phyloP scores from a whole-genome alignment of 2,797 vertebrate species.

The Lepus oiostolus region DNA sequence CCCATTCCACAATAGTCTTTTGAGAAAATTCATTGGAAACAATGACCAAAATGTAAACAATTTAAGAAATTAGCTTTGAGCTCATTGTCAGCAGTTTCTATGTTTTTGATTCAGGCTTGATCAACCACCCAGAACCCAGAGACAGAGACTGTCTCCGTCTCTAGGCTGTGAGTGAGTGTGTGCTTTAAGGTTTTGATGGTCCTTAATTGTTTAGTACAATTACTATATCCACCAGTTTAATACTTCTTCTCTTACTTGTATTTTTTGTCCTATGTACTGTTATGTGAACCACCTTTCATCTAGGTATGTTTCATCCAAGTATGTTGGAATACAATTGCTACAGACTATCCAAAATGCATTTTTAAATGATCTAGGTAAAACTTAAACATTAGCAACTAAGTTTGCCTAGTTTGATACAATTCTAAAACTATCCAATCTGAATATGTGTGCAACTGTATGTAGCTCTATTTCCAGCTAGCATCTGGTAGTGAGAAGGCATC shows the following conservation, averaged over 20 bases:
- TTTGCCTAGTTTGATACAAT: not conserved
- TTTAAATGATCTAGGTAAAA: constrained; percentile 26
- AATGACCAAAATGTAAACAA: not conserved
- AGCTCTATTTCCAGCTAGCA: constrained; percentile 22
- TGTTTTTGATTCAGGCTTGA: not conserved
- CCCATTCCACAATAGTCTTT: not conserved
- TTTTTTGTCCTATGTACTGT: not conserved
- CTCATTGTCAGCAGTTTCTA: not conserved
- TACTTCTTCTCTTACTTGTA: not conserved
- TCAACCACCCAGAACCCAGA: not conserved
- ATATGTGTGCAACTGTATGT: not conserved
- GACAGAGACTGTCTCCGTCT: not conserved
- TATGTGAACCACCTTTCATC: constrained; percentile 14
- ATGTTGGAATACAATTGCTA: not conserved
- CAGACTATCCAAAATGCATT: not conserved
- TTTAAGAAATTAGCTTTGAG: not conserved
- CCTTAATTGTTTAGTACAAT: not conserved
- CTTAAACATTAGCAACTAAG: not conserved
- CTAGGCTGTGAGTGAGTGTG: not conserved
- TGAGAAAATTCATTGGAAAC: constrained; percentile 42
- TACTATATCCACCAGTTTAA: not conserved
- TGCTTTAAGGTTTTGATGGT: constrained; percentile 29
- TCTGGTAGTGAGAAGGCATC: not conserved
- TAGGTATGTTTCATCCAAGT: not conserved
- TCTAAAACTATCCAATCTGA: constrained; percentile 1